Percentiles rank a stretch among this genome's conserved stretches.
Conservation (phyloP, 2,888 invertebrate species). For the Drosophila tanythrix region DNA sequence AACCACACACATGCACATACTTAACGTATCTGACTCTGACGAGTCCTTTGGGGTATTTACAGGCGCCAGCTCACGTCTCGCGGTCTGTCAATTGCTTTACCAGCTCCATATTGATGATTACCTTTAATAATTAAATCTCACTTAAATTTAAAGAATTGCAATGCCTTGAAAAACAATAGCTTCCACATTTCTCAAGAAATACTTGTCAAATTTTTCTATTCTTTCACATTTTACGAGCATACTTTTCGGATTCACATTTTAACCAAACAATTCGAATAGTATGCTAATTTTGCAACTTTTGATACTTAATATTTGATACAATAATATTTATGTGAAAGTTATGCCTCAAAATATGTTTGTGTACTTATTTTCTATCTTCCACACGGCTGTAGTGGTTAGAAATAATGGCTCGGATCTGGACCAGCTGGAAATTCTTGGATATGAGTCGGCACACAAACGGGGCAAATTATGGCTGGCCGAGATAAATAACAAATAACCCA, state of each 20-base stretch:
- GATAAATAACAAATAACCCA: slow-evolving; percentile 82
- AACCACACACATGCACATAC: slow-evolving; percentile 1
- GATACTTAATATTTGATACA: not conserved
- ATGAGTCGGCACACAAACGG: slow-evolving; percentile 15
- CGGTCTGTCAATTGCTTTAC: slow-evolving; percentile 68
- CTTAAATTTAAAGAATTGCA: not conserved
- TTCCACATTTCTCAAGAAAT: not conserved
- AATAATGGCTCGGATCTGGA: slow-evolving; percentile 35
- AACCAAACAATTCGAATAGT: not conserved
- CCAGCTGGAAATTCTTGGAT: slow-evolving; percentile 14
- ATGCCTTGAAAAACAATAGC: not conserved
- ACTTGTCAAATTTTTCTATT: not conserved
- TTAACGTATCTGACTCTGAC: slow-evolving; percentile 52
- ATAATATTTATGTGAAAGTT: not conserved
- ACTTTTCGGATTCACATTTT: not conserved
- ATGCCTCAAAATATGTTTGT: not conserved
- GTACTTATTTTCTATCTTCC: not conserved
- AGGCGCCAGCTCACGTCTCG: slow-evolving; percentile 61
- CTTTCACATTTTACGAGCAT: slow-evolving; percentile 1
- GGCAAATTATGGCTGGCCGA: slow-evolving; percentile 35
- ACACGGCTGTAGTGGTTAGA: slow-evolving; percentile 15
- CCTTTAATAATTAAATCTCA: slow-evolving; percentile 18
- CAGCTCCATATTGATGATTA: slow-evolving; percentile 40
- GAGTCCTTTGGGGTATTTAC: slow-evolving; percentile 62
- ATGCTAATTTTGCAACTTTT: not conserved